These are phyloP conservation scores for Akabosia matsudoensis DNA, from an alignment of 1,140 invertebrate species.

Conservation along the genomic window DNA sequence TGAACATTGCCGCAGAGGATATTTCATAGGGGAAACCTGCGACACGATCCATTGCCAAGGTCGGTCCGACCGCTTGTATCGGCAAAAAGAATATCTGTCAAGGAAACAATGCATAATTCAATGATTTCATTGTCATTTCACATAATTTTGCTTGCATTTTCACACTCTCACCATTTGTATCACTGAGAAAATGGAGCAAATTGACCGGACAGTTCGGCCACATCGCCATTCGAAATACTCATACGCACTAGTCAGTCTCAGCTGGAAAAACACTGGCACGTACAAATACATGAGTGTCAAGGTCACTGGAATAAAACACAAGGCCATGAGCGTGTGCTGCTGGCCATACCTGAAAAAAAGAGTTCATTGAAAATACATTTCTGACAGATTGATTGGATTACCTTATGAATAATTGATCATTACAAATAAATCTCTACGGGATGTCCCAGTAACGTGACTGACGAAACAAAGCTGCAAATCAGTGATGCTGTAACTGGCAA, in stretches of 20 bases:
- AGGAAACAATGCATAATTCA: conserved; percentile 1
- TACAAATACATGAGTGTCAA: conserved; percentile 71
- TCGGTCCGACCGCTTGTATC: conserved; percentile 25
- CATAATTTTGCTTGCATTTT: neutral
- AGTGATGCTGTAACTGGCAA: conserved; percentile 22
- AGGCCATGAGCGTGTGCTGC: conserved; percentile 62
- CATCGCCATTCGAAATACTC: conserved; percentile 49
- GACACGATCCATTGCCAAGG: conserved; percentile 49
- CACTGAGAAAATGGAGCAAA: conserved; percentile 12
- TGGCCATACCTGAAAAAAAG: too few relatives aligned
- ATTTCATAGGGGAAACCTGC: conserved; percentile 72
- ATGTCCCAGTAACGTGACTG: conserved; percentile 56
- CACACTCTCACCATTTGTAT: conserved; percentile 18
- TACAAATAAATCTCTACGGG: conserved; percentile 78
- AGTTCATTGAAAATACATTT: too few relatives aligned
- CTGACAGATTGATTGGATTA: too few relatives aligned
- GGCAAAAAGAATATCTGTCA: conserved; percentile 35
- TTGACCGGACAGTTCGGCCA: conserved; percentile 15
- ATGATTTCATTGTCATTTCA: conserved; percentile 6
- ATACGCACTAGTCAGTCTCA: conserved; percentile 82
- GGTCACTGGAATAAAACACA: conserved; percentile 62
- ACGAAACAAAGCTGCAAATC: conserved; percentile 25
- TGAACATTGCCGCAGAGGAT: conserved; percentile 80
- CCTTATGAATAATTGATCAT: too few relatives aligned
- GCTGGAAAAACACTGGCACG: conserved; percentile 82